Base-by-base conservation (phyloP, 2,113 vertebrate species). In the Neolamprologus toae region DNA sequence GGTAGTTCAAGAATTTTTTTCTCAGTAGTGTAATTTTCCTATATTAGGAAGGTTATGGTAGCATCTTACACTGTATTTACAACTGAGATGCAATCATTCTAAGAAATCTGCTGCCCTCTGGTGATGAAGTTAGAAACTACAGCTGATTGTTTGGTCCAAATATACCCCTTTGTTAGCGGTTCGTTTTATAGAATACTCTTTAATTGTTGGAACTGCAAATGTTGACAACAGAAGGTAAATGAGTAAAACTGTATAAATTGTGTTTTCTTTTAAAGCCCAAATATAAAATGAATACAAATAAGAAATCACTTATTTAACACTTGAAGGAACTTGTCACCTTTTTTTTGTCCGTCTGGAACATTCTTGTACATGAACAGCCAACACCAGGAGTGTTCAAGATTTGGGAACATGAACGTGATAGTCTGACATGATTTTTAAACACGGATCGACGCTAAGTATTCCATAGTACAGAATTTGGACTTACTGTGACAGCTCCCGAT, bases 61-160 rank as follows among this genome's bases (percentile, higher is more conserved):
- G 8, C 14, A 14, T 4, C 5, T 33, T 23, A 6, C 61, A 66
- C 10, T 37, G 23, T 33, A 21, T 11, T 23, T 6, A 13, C 9
- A 28, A 14, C 7, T 26, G 12, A 80, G 42, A 71, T 9, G 7
- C 3, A 51, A 33, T 8, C 6, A 47, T 89, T 86, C 31, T 9
- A 80, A 5, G 33, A 55, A 53, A 21, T 84, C 5, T 95, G 88
- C 90, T 92, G 88, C 95, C 93, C 90, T 61, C 95, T n/a, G 23
- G 88, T 94, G 95, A 90, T 59, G 14, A 3, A 82, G 16, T 37
- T 16, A n/a, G 4, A 19, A 23, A 2, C 3, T 3, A 33, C 37
- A 45, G 28, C 16, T 26, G 19, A 47, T 17, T 47, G 13, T 40
- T 26, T 35, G 33, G 31, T 26, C n/a, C 11, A 57, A 19, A 10